These are phyloP conservation scores for Chaetoderma sp. DNA, from an alignment of 2,888 invertebrate species.

Conservation along the genomic window DNA sequence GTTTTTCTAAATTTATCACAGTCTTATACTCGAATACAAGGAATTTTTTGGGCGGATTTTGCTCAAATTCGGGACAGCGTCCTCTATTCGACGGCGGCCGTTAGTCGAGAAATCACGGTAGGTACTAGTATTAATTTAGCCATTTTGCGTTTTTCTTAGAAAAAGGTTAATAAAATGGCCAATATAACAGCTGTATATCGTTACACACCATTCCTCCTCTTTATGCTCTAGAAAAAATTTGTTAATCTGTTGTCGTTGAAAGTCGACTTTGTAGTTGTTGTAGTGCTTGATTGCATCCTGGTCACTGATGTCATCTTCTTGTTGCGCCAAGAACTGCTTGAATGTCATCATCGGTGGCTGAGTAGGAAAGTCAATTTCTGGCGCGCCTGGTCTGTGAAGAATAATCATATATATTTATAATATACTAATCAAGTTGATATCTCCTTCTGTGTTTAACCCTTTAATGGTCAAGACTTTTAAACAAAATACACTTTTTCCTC, in stretches of 20 bases:
- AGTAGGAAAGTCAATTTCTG: conserved; percentile 75
- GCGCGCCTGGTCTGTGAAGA: conserved; percentile 34
- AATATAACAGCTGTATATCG: neutral
- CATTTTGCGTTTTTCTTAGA: neutral
- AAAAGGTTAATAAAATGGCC: neutral
- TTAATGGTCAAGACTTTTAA: no score
- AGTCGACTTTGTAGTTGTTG: conserved; percentile 98
- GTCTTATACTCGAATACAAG: no score
- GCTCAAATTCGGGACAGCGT: no score
- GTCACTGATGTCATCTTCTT: conserved; percentile 93
- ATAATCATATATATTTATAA: neutral
- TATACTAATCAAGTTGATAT: neutral
- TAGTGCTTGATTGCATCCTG: conserved; percentile 97
- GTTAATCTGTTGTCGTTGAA: conserved; percentile 94
- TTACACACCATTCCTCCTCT: conserved; percentile 98
- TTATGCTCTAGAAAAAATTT: conserved; percentile 99
- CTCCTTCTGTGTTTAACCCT: no score
- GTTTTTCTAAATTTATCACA: no score
- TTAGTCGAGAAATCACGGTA: no score
- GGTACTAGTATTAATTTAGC: no score
- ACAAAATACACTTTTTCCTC: no score
- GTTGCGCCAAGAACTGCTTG: conserved; percentile 94
- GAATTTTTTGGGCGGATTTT: no score
- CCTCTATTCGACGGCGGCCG: no score
- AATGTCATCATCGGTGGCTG: conserved; percentile 97